Evolutionary conservation across 35 echinoderm and acorn worm genomes (phyloP).

Genomic region (Strongylocentrotus purpuratus): DNA sequence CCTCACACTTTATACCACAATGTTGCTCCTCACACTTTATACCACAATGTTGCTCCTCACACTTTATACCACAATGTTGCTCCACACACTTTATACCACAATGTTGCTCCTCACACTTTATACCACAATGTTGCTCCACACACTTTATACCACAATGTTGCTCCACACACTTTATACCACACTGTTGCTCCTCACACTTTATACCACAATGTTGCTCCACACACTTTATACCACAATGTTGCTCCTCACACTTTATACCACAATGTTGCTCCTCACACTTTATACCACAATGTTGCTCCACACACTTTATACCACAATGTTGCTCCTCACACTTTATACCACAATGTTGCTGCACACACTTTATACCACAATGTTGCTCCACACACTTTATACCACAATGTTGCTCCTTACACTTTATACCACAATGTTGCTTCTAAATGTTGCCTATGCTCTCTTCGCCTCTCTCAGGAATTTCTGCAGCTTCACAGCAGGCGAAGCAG

Average conservation of each 20-base stretch:
- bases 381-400: no score
- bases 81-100: not conserved
- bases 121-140: not conserved
- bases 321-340: not conserved
- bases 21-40: not conserved
- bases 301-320: not conserved
- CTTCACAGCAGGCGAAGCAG: not conserved
- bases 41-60: not conserved
- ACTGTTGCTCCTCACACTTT: no score
- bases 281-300: not conserved
- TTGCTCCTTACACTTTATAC: not conserved
- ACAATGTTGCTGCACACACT: not conserved
- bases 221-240: not conserved
- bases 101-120: not conserved
- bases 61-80: not conserved
- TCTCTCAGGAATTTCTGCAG: not conserved
- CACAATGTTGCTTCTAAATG: constrained; percentile 3
- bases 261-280: not conserved
- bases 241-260: not conserved
- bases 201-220: not conserved
- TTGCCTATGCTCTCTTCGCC: not conserved
- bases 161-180: not conserved
- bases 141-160: not conserved
- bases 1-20: not conserved
- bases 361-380: no score